phyloP scores from a whole-genome alignment of 35 echinoderm and acorn worm genomes.

The Amphiura filiformis region DNA sequence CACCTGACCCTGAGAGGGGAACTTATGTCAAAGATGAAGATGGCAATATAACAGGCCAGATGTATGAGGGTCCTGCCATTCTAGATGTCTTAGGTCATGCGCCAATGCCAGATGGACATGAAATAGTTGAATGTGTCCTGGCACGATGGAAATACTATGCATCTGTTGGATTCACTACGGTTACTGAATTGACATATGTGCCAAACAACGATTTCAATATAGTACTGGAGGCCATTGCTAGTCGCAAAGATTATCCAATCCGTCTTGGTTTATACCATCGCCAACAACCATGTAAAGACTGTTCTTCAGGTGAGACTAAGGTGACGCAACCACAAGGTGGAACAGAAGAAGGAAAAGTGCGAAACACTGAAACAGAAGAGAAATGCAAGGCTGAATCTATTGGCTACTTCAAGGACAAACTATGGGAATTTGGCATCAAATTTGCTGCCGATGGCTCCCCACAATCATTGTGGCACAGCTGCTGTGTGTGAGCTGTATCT shows the following conservation, averaged over 20 bases:
- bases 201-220: background rate
- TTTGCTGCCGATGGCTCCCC: no score
- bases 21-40: constrained; percentile 34
- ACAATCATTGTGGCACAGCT: background rate
- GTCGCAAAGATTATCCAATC: constrained; percentile 37
- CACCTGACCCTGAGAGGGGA: constrained; percentile 20
- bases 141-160: constrained; percentile 42
- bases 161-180: constrained; percentile 54
- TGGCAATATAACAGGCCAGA: constrained; percentile 23
- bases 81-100: background rate
- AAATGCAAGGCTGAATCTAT: no score
- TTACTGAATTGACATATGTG: constrained; percentile 52
- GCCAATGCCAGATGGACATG: background rate
- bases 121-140: background rate
- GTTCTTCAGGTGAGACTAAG: no score
- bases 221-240: background rate
- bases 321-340: no score
- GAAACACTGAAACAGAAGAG: no score
- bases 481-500: no score
- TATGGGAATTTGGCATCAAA: no score
- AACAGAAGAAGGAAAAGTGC: no score
- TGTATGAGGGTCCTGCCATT: constrained; percentile 40
- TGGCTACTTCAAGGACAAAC: no score
- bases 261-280: constrained; percentile 15
- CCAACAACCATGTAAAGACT: no score